Evolutionary conservation across 2,888 invertebrate genomes (phyloP), one percentile per base, ranked within the genome.

Genomic region (Pristionchus arcanus): DNA sequence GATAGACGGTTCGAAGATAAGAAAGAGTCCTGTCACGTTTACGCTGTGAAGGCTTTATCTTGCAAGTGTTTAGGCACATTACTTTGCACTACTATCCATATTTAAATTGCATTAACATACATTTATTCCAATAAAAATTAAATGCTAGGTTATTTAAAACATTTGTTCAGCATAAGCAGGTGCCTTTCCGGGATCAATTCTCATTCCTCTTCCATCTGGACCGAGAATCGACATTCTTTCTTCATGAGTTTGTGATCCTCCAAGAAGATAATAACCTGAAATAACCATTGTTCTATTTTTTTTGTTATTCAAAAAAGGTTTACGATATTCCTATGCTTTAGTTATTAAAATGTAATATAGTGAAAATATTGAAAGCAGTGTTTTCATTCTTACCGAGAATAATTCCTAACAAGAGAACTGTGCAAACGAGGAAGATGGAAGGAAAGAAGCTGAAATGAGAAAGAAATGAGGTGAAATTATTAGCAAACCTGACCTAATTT

Each of bases 171-270:
- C 87, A 53, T 87, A 68, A 19, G 42, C 66, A 11, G 42, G 42
- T 16, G 49, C 42, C 42, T 87, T 68, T 42, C 49, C 68, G 15
- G 37, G 87, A 49, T 59, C 59, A 37, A 85, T 63, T 63, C 34
- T 59, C 85, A 87, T 87, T 31, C 87, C 87, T 37, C 49, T 53
- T 31, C 59, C 59, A 59, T 85, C 59, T 1, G 84, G 84, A 85
- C 84, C 84, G 59, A 85, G 84, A 37, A 85, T 85, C 84, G 59
- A 85, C 37, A 59, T 59, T 21, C 59, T 31, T 21, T 85, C 84
- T 21, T 85, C 84, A 21, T 34, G 55, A 11, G 84, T 28, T 2
- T 9, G 2, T 15, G 49, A 49, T 28, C 53, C 49, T 15, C 4
- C 34, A 1, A 81, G 49, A 16, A 81, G 34, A 28, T 53, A 81